Base-by-base conservation (phyloP, 2,797 vertebrate genomes). In the Halcyon smyrnensis region DNA sequence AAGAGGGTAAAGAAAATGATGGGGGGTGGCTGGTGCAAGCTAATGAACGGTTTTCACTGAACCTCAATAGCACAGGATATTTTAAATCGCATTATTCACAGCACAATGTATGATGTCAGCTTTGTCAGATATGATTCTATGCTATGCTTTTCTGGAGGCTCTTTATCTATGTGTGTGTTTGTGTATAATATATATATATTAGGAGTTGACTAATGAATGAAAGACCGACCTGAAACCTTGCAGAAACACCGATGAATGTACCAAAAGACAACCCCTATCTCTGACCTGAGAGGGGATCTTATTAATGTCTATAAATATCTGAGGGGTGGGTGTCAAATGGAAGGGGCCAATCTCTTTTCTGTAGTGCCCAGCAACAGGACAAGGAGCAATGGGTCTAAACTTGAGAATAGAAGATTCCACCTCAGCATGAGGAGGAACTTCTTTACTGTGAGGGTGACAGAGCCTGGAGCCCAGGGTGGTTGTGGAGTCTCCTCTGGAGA, bases 1-100 rank as follows among this genome's bases (percentile, higher is more conserved):
- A 87, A 89, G 94, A 93, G 84, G 78, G 87, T 87, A 41, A 46
- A 89, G 93, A 84, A 81, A 71, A 80, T 77, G 24, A 71, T 7
- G 9, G 74, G 36, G 36, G n/a, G 32, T 25, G 86, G 51, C 67
- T 87, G 30, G 34, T 77, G 80, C 46, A 64, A 73, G 24, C 50
- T 87, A 75, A 74, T 62, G 62, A 69, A 28, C 51, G 71, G 62
- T 79, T 77, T 80, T 89, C 81, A 51, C 68, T 94, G 84, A 65
- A 63, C 57, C 78, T 87, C 68, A n/a, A 0, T 68, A 90, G 80
- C 68, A 62, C 18, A 36, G 32, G 39, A 15, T 79, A 51, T 77
- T 94, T 92, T 78, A 87, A 80, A 54, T 90, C 57, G 80, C 62
- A 24, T 65, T 80, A 70, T 50, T 87, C 56, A 21, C 71, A 92